A percentile compares a stretch with the other conserved stretches of the same genome.
Conservation (phyloP, 2,888 invertebrate species). For the Atrina japonica region DNA sequence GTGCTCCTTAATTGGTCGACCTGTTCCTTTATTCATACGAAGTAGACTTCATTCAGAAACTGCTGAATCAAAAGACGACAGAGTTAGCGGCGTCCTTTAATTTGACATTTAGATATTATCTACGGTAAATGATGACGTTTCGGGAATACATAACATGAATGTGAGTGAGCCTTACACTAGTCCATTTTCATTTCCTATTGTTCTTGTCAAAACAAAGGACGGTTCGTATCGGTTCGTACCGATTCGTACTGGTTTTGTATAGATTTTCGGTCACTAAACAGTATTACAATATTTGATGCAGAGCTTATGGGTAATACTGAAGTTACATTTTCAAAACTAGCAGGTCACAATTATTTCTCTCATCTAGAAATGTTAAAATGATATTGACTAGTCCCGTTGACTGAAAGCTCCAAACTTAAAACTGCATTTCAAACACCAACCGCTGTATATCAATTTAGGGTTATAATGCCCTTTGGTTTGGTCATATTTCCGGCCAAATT, state of each 20-base stretch:
- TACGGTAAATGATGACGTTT: conserved; percentile 32
- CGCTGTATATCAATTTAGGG: conserved; percentile 46
- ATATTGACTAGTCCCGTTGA: conserved; percentile 54
- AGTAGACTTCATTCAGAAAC: too few species aligned
- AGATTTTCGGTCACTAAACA: conserved; percentile 53
- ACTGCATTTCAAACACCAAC: conserved; percentile 36
- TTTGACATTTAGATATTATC: too few species aligned
- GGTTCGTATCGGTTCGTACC: conserved; percentile 44
- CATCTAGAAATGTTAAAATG: conserved; percentile 53
- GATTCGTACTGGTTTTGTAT: too few species aligned
- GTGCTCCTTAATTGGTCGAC: too few species aligned
- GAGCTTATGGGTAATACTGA: conserved; percentile 57
- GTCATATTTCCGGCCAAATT: conserved; percentile 41
- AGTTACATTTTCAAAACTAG: conserved; percentile 50
- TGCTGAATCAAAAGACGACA: too few species aligned
- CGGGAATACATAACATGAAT: not conserved
- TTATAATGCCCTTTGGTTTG: conserved; percentile 44
- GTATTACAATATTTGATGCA: conserved; percentile 50
- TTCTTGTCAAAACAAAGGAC: conserved; percentile 45
- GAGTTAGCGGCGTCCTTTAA: too few species aligned
- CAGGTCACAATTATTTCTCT: conserved; percentile 43
- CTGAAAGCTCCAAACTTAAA: conserved; percentile 23
- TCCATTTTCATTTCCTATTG: conserved; percentile 8
- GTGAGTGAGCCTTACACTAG: conserved; percentile 6
- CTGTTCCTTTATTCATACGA: too few species aligned